phyloP scores from a whole-genome alignment of 2,113 vertebrate genomes.

The Psilopogon haemacephalus region DNA sequence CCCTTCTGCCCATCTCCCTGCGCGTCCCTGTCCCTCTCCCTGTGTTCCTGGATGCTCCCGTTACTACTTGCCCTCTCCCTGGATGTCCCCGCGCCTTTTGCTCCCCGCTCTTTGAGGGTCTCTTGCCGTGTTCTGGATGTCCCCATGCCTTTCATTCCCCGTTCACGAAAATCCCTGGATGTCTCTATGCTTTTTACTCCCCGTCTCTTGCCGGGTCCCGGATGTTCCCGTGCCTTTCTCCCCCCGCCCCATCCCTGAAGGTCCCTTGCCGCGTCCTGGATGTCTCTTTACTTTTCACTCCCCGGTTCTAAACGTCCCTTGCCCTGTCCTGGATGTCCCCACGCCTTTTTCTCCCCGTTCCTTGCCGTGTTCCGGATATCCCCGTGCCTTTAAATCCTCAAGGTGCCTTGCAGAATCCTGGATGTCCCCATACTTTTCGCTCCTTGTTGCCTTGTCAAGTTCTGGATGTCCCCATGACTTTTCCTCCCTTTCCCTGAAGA shows the following conservation, averaged over 20 bases:
- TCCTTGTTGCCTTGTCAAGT: not conserved
- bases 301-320: not conserved
- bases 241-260: too few species aligned
- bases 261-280: not conserved
- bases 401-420: not conserved
- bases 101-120: not conserved
- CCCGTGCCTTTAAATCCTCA: not conserved
- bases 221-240: not conserved
- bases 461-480: not conserved
- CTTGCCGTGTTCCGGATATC: not conserved
- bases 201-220: not conserved
- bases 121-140: not conserved
- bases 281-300: not conserved
- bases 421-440: not conserved
- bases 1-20: not conserved
- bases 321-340: not conserved
- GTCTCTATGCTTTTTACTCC: rapidly evolving
- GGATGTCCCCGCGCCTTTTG: not conserved
- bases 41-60: not conserved
- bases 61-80: not conserved
- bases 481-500: not conserved
- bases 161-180: not conserved
- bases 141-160: not conserved
- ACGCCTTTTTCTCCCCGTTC: not conserved
- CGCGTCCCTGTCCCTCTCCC: not conserved